Evolutionary conservation across 2,888 invertebrate species (phyloP).

Genomic region (Drosophila histrio): DNA sequence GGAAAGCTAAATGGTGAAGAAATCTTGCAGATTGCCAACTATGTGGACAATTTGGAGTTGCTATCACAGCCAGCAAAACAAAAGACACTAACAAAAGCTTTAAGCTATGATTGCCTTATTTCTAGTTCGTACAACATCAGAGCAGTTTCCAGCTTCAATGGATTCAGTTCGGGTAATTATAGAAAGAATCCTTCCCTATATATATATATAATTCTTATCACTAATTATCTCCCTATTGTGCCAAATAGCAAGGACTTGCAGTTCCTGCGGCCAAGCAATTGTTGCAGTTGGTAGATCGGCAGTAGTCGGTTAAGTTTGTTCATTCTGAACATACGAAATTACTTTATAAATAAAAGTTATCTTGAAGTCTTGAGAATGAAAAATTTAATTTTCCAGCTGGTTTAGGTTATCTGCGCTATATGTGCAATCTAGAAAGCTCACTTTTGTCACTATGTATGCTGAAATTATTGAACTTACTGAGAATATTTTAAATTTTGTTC

Average conservation of each 20-base stretch:
- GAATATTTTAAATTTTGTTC: too few species aligned
- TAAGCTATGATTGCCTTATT: not conserved
- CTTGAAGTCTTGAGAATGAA: too few species aligned
- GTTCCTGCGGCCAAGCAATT: conserved; percentile 3
- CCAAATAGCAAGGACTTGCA: not conserved
- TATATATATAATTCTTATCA: too few species aligned
- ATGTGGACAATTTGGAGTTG: not conserved
- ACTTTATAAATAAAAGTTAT: too few species aligned
- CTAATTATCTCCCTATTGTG: not conserved
- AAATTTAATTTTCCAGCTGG: too few species aligned
- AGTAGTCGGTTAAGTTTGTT: too few species aligned
- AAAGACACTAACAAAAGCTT: not conserved
- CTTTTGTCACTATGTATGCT: too few species aligned
- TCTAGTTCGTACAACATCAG: not conserved
- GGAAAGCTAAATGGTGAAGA: too few species aligned
- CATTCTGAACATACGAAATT: too few species aligned
- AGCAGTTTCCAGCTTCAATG: not conserved
- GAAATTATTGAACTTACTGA: too few species aligned
- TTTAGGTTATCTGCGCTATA: too few species aligned
- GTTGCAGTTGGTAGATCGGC: conserved; percentile 23
- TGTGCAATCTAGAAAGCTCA: too few species aligned
- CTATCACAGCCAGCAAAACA: not conserved
- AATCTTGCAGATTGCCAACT: not conserved
- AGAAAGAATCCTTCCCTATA: not conserved
- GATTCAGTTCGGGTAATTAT: not conserved